Conservation (phyloP, 2,888 invertebrate species). For the Drosophila nr. perissopoda region DNA sequence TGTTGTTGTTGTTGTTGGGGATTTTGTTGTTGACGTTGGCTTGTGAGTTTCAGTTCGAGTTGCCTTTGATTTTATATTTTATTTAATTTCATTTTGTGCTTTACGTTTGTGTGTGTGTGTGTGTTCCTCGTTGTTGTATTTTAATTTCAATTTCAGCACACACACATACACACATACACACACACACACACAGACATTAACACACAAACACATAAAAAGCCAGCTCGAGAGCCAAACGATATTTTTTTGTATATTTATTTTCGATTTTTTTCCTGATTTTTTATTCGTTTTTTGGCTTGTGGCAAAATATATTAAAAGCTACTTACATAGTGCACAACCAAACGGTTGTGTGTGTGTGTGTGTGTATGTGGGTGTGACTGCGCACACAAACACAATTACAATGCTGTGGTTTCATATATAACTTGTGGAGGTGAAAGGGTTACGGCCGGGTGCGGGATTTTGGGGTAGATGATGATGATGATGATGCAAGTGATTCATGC, state of each 20-base stretch:
- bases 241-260: slow-evolving; percentile 27
- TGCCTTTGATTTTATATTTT: slow-evolving; percentile 56
- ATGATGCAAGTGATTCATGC: slow-evolving; percentile 78
- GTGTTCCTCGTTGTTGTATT: slow-evolving; percentile 47
- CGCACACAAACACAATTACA: slow-evolving; percentile 54
- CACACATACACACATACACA: slow-evolving; percentile 19
- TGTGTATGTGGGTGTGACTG: slow-evolving; percentile 39
- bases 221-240: slow-evolving; percentile 13
- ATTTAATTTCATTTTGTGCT: slow-evolving; percentile 70
- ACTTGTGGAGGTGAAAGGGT: slow-evolving; percentile 26
- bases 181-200: slow-evolving; percentile 23
- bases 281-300: slow-evolving; percentile 60
- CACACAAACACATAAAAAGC: slow-evolving; percentile 9
- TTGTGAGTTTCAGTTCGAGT: slow-evolving; percentile 20
- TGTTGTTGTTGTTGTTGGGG: background rate
- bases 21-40: slow-evolving; percentile 4
- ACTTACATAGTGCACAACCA: slow-evolving; percentile 75
- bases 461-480: slow-evolving; percentile 56
- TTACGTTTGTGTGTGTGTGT: slow-evolving; percentile 32
- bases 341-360: slow-evolving; percentile 40
- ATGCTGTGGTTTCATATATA: slow-evolving; percentile 61
- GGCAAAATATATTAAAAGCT: slow-evolving; percentile 79
- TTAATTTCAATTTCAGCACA: slow-evolving; percentile 77
- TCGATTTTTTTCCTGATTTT: slow-evolving; percentile 29
- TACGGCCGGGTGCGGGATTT: slow-evolving; percentile 15